Percentiles rank a stretch among this genome's conserved stretches.
These are phyloP conservation scores for Nothobranchius furzeri DNA, from an alignment of 2,113 vertebrate species.

Conservation along the genomic window DNA sequence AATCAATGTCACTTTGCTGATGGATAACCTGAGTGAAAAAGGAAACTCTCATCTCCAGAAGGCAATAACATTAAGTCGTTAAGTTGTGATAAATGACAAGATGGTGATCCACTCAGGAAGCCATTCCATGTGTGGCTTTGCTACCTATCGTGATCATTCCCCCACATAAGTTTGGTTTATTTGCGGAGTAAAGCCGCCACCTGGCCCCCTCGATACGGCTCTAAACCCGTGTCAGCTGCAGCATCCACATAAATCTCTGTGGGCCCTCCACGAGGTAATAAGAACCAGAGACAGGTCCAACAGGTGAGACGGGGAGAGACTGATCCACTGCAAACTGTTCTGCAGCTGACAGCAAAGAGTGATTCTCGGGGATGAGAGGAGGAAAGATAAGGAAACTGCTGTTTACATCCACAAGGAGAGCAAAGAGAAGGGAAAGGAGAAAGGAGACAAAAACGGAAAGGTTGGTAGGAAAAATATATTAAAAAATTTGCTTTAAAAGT, in stretches of 20 bases:
- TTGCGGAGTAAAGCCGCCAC: constrained; percentile 60
- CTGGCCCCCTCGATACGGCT: constrained; percentile 46
- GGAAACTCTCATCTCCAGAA: constrained; percentile 61
- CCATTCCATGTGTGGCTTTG: constrained; percentile 44
- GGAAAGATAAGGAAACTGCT: constrained; percentile 19
- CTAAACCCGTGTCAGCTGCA: constrained; percentile 63
- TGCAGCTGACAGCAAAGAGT: constrained; percentile 38
- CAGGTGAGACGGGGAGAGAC: constrained; percentile 39
- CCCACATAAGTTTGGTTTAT: constrained; percentile 47
- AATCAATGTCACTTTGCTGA: constrained; percentile 60
- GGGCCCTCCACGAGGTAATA: constrained; percentile 42
- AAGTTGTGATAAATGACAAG: constrained; percentile 62
- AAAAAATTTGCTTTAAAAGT: too few relatives aligned
- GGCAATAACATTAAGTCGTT: constrained; percentile 68
- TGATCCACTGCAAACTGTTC: constrained; percentile 30
- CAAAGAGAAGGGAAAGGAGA: background rate
- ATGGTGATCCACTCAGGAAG: constrained; percentile 31
- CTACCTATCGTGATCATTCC: constrained; percentile 21
- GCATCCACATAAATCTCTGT: constrained; percentile 59
- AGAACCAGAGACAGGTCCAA: constrained; percentile 43
- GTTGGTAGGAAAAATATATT: background rate
- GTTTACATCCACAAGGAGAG: constrained; percentile 22
- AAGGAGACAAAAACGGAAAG: too few relatives aligned
- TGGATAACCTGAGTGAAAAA: constrained; percentile 53
- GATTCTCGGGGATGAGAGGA: constrained; percentile 27